Base-by-base conservation (phyloP, 2,797 vertebrate genomes). In the Muscicapa comitata region DNA sequence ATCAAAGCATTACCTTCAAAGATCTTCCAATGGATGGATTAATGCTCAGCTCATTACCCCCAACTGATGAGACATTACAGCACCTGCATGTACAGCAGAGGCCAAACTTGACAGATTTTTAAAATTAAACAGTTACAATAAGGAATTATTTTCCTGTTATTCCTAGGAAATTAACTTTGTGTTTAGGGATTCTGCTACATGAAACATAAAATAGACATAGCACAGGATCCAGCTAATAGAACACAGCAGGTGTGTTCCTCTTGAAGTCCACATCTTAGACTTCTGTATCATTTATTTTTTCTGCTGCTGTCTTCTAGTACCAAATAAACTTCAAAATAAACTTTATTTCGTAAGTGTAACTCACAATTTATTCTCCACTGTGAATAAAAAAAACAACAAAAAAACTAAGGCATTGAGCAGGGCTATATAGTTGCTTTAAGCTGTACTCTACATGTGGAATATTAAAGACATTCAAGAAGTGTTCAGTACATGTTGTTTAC, bases 31-130 rank as follows among this genome's bases (percentile, higher is more conserved):
- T 2, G 9, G 79, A 48, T 21, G 31, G 29, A 47, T 23, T 48
- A 48, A 74, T 4, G 31, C 43, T 81, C 55, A 71, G 14, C 11
- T 57, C 1, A 0, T 58, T 37, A 62, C 7, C 5, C 24, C 5
- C 47, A 72, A 3, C 1, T 33, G 45, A 35, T 67, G 42, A 74
- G 35, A 57, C 11, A 15, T 17, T 35, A 29, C 1, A 42, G 38
- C 0, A 2, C 33, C 37, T 61, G 6, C 13, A 51, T 13, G 21
- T 17, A 59, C 0, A 55, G 57, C 31, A 74, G 5, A 59, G 17
- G 23, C 33, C 42, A 78, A 62, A 72, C 43, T 38, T 63, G 7
- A n/a, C 42, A 70, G n/a, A 45, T 38, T 80, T 91, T 68, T 68
- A 7, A 7, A 87, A 82, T 17, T 26, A 6, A 73, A 42, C 19